Conservation (phyloP, 1,140 invertebrate species). For the Lanistes nyassanus region DNA sequence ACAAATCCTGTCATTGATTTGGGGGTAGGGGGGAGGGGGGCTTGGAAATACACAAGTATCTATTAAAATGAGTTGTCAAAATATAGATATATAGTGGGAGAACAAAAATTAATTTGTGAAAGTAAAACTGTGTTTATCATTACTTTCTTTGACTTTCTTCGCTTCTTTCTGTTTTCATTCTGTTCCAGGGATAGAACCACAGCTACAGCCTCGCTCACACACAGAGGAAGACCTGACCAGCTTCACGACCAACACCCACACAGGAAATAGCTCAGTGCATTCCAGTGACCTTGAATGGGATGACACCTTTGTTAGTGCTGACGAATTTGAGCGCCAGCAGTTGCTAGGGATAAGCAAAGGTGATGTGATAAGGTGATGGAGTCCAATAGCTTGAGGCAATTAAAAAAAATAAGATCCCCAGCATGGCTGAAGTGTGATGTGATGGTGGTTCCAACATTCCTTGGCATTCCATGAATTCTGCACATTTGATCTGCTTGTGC, state of each 20-base stretch:
- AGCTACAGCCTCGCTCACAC: conserved; percentile 41
- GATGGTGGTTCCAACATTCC: too few relatives aligned
- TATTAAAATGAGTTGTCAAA: too few relatives aligned
- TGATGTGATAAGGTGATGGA: too few relatives aligned
- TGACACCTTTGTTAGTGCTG: conserved; percentile 60
- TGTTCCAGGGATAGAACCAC: conserved; percentile 53
- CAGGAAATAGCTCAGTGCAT: conserved; percentile 48
- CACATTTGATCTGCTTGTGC: too few relatives aligned
- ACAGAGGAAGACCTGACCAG: conserved; percentile 49
- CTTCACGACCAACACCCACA: conserved; percentile 32
- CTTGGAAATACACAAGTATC: too few relatives aligned
- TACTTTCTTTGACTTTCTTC: neutral
- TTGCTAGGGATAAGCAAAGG: conserved; percentile 17
- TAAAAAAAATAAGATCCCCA: too few relatives aligned
- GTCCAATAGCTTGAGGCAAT: too few relatives aligned
- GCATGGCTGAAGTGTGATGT: too few relatives aligned
- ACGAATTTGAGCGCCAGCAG: conserved; percentile 40
- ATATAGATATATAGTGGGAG: neutral
- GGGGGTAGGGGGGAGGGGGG: too few relatives aligned
- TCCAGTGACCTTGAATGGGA: conserved; percentile 65
- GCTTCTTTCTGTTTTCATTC: neutral
- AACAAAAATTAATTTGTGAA: neutral
- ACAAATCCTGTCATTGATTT: too few relatives aligned
- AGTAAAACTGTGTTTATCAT: neutral
- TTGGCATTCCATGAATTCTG: too few relatives aligned